Evolutionary conservation across 2,888 invertebrate species (phyloP), one percentile per base, ranked within the genome.

Genomic region (Ramazzottius varieornatus): DNA sequence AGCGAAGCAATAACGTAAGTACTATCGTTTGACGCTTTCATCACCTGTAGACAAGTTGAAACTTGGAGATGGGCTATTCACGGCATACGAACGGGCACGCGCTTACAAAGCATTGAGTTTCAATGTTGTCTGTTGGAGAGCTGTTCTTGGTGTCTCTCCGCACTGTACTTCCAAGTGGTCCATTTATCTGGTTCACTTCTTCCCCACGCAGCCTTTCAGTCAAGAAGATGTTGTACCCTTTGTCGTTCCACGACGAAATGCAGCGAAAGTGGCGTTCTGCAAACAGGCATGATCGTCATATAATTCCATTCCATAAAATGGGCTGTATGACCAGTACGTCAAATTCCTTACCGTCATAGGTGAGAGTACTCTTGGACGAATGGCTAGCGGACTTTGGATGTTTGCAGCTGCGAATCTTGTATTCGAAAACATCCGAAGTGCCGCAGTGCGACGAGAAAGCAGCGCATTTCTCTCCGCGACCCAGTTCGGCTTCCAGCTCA

Each of bases 391-490:
- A 20, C 8, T 20, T 20, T 20, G 20, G 8, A 4, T 29, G 20
- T 54, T 54, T 54, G 29, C 54, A 54, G 54, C n/a, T 54, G 4
- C 54, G 54, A 4, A 54, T 16, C 54, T 54, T 54, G 29, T 54
- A 54, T 29, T 54, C 54, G 29, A 54, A 54, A 4, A 54, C 54
- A 54, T 54, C 54, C 54, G 54, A 24, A 4, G 20, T 54, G 54
- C 54, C 54, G 29, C 54, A 54, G 29, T 54, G 54, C n/a, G 54
- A 54, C n/a, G 54, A 54, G 24, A 54, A 54, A 24, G 54, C 54
- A 24, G 54, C 29, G 29, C 54, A 54, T 29, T 54, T 54, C 54
- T 54, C 54, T 8, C 54, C 54, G 29, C 24, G 20, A 24, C 54
- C 54, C 54, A 54, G 4, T 8, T n/a, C 20, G 4, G 54, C 54